Conservation (phyloP, 2,797 vertebrate genomes). For the Peromyscus eremicus region DNA sequence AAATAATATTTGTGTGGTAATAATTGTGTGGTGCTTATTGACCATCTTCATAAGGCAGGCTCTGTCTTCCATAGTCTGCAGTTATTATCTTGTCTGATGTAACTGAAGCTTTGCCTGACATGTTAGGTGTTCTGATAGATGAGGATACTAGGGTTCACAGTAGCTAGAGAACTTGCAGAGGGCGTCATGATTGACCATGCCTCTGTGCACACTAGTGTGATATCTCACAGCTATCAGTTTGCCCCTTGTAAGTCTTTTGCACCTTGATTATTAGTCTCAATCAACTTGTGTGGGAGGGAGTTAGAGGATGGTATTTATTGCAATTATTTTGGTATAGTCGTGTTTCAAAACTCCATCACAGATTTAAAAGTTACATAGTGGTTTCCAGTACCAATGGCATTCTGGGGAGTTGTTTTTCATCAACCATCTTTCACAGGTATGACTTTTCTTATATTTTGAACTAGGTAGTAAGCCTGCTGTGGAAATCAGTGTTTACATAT, state of each 20-base stretch:
- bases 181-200: fast-evolving
- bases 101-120: background rate
- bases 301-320: background rate
- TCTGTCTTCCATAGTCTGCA: fast-evolving
- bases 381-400: background rate
- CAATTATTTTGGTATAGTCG: background rate
- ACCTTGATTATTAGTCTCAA: background rate
- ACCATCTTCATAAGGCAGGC: fast-evolving
- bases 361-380: background rate
- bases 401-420: background rate
- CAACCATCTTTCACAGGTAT: background rate
- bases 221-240: background rate
- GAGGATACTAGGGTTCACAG: background rate
- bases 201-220: background rate
- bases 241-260: background rate
- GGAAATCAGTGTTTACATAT: background rate
- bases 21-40: too few species aligned
- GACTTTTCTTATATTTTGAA: background rate
- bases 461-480: background rate
- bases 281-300: background rate
- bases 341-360: background rate
- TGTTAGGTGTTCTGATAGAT: background rate
- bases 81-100: background rate
- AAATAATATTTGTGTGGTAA: too few species aligned
- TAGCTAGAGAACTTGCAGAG: background rate